Evolutionary conservation across 2,888 invertebrate species (phyloP), one percentile per base, ranked within the genome.

Genomic region (Chironomus tentans): DNA sequence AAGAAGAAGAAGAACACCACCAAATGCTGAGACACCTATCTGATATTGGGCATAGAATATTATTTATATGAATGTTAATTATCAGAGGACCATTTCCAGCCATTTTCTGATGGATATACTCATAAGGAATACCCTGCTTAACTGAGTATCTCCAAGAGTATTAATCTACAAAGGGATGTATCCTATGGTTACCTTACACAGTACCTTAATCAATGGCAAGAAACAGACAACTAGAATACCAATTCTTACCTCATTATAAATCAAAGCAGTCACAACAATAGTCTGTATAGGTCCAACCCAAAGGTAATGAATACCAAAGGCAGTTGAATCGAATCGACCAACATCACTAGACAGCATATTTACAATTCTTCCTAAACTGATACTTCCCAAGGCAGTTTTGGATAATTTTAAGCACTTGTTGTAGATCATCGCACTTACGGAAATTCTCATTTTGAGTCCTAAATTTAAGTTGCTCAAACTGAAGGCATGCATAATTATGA

Each of bases 311-410:
- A 56, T 18, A 15, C 18, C 56, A 15, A 56, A 56, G 3, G 56
- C 56, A 28, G 93, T 92, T 82, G 93, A 88, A 81, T 96, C 96
- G 83, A 96, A 94, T 76, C 91, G 87, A 81, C 93, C 94, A 78
- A 98, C 97, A 84, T 98, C 98, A 82, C 98, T 98, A 4, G 97
- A 96, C 79, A 98, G 87, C 12, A 98, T 87, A 85, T 97, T 97
- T 61, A 97, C 95, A 79, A 68, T 56, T 18, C 7, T 56, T 6
- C 56, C 56, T 15, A 56, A 56, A 15, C 56, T 56, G 0, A 56
- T 18, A 3, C 7, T 56, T 56, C 15, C n/a, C 7, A 56, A 18
- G 5, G 56, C n/a, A 15, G 7, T 56, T 56, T 56, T 56, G 5
- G 56, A 15, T 6, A 56, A 18, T 56, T 18, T 15, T 2, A 56